phyloP scores from a whole-genome alignment of 2,113 vertebrate species.

The Grammomys dolichurus region DNA sequence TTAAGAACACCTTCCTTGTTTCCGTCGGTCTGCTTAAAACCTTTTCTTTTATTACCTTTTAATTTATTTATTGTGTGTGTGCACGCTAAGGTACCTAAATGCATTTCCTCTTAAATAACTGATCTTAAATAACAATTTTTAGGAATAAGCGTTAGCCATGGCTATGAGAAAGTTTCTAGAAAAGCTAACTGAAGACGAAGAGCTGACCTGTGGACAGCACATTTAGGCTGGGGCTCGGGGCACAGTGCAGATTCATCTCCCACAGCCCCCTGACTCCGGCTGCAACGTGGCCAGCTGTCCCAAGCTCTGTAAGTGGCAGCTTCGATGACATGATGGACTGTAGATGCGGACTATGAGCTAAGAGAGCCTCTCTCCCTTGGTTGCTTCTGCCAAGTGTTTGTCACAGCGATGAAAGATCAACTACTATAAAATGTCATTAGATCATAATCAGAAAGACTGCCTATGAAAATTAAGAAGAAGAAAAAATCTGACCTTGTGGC shows the following conservation, averaged over 20 bases:
- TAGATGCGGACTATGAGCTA: neutral
- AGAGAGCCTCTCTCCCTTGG: too few species aligned
- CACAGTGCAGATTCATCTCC: too few species aligned
- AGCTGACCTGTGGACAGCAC: neutral
- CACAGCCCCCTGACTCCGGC: neutral
- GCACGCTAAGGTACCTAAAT: neutral
- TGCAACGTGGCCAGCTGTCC: neutral
- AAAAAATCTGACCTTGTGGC: neutral
- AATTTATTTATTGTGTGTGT: constrained; percentile 7
- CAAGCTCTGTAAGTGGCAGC: too few species aligned
- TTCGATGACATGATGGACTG: neutral
- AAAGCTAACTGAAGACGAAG: neutral
- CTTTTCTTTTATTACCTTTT: neutral
- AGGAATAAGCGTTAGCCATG: neutral
- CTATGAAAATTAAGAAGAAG: neutral
- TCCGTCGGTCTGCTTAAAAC: constrained; percentile 1
- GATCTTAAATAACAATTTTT: neutral
- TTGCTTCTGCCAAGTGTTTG: neutral
- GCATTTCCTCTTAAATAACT: constrained; percentile 31
- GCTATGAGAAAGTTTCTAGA: neutral
- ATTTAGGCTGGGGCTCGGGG: neutral
- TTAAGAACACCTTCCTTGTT: neutral
- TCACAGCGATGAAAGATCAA: neutral
- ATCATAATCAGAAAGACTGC: constrained; percentile 7
- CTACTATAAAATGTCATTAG: neutral